Conservation (phyloP, 2,113 vertebrate genomes). For the Hyla sarda region DNA sequence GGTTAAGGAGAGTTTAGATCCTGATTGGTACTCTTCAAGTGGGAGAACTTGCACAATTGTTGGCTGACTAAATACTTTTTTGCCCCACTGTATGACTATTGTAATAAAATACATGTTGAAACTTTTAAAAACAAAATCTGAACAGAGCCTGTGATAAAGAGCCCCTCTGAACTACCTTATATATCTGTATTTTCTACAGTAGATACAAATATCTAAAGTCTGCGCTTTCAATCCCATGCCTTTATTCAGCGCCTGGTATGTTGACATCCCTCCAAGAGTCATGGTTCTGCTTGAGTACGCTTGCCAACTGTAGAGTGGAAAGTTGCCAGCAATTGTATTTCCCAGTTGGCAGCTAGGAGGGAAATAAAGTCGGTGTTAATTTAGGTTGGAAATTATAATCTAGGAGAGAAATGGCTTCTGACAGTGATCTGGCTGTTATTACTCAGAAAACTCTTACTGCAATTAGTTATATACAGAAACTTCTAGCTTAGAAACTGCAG, state of each 20-base stretch:
- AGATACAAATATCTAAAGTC: neutral
- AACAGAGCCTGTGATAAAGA: neutral
- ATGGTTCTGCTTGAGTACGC: slow-evolving; percentile 14
- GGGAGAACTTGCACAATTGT: too few relatives aligned
- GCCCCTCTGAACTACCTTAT: neutral
- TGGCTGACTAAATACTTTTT: too few relatives aligned
- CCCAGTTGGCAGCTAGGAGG: slow-evolving; percentile 29
- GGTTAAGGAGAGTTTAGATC: too few relatives aligned
- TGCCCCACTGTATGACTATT: too few relatives aligned
- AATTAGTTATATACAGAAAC: slow-evolving; percentile 29
- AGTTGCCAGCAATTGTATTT: slow-evolving; percentile 46
- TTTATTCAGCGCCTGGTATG: slow-evolving; percentile 20
- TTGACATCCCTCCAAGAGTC: neutral
- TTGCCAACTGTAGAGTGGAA: slow-evolving; percentile 42
- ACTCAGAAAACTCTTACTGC: slow-evolving; percentile 27
- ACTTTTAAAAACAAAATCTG: too few relatives aligned
- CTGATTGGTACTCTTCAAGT: too few relatives aligned
- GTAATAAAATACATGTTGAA: too few relatives aligned
- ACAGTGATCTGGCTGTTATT: slow-evolving; percentile 37
- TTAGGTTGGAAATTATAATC: slow-evolving; percentile 40
- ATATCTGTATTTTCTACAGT: neutral
- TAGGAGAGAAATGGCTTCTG: slow-evolving; percentile 48
- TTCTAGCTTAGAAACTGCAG: neutral
- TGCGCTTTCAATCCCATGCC: slow-evolving; percentile 3
- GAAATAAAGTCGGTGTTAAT: slow-evolving; percentile 47